These are phyloP conservation scores for Dynastes hyllus DNA, from an alignment of 2,888 invertebrate genomes.

Conservation along the genomic window DNA sequence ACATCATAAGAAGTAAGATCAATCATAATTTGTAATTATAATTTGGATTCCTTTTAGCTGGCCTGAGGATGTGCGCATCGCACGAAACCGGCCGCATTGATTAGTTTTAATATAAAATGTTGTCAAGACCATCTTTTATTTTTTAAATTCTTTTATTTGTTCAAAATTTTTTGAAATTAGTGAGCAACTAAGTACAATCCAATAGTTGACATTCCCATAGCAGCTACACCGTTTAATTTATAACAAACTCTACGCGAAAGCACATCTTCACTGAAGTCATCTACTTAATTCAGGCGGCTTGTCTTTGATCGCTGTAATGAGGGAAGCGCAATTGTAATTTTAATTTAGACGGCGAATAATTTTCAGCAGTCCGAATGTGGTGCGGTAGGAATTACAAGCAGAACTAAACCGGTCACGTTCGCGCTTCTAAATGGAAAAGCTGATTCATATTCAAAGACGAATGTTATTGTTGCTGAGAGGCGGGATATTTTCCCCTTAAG, in stretches of 20 bases:
- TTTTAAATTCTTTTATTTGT: too few relatives aligned
- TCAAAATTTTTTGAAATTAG: too few relatives aligned
- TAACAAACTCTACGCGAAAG: neutral
- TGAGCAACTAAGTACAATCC: too few relatives aligned
- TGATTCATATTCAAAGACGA: slow-evolving; percentile 54
- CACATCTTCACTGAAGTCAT: neutral
- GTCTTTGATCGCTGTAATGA: slow-evolving; percentile 17
- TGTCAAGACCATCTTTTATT: too few relatives aligned
- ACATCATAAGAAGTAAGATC: too few relatives aligned
- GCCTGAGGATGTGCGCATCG: too few relatives aligned
- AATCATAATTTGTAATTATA: too few relatives aligned
- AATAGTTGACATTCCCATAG: too few relatives aligned
- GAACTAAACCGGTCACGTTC: slow-evolving; percentile 43
- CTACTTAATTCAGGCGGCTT: slow-evolving; percentile 17
- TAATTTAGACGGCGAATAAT: slow-evolving; percentile 38
- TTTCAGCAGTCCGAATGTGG: slow-evolving; percentile 20
- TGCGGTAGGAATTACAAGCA: slow-evolving; percentile 18
- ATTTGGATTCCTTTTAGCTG: too few relatives aligned
- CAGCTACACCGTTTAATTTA: neutral
- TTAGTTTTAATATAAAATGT: too few relatives aligned
- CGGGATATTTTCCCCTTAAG: slow-evolving; percentile 47
- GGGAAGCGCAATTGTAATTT: slow-evolving; percentile 17
- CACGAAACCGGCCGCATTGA: too few relatives aligned
- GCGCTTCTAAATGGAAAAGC: slow-evolving; percentile 45
- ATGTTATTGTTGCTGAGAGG: slow-evolving; percentile 52